Evolutionary conservation across 2,113 vertebrate genomes (phyloP).

Genomic region (Catharus bicknelli): DNA sequence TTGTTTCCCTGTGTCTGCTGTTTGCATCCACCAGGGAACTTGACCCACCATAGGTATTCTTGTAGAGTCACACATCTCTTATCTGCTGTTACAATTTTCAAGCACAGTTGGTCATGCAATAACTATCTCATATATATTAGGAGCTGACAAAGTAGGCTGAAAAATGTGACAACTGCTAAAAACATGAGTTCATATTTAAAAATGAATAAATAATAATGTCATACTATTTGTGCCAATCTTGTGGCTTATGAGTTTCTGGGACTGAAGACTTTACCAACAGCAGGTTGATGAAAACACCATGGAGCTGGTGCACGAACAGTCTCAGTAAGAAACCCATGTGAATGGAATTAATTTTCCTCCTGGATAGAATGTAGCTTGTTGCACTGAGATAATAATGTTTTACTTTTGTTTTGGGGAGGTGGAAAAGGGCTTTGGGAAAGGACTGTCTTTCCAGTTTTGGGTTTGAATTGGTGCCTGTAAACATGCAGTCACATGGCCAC

Average conservation of each 20-base stretch:
- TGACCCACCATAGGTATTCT: background rate
- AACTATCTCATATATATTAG: background rate
- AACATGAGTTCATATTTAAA: background rate
- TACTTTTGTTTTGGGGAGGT: background rate
- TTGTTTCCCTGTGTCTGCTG: background rate
- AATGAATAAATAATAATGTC: slow-evolving; percentile 15
- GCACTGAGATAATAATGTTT: background rate
- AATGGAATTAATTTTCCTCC: background rate
- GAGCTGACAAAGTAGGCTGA: background rate
- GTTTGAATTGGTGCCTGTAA: background rate
- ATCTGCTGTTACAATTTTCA: background rate
- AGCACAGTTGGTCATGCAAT: background rate
- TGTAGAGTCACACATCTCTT: background rate
- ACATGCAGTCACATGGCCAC: background rate
- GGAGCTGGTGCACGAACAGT: background rate
- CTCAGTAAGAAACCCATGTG: background rate
- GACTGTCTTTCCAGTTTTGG: background rate
- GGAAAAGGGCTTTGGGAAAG: background rate
- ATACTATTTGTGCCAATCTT: background rate
- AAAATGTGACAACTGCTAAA: slow-evolving; percentile 22
- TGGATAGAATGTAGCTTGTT: background rate
- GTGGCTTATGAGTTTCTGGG: background rate
- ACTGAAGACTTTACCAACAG: background rate
- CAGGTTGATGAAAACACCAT: background rate
- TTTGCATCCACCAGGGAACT: background rate